phyloP scores from a whole-genome alignment of 1,140 invertebrate species.

The Diorhabda elongata region DNA sequence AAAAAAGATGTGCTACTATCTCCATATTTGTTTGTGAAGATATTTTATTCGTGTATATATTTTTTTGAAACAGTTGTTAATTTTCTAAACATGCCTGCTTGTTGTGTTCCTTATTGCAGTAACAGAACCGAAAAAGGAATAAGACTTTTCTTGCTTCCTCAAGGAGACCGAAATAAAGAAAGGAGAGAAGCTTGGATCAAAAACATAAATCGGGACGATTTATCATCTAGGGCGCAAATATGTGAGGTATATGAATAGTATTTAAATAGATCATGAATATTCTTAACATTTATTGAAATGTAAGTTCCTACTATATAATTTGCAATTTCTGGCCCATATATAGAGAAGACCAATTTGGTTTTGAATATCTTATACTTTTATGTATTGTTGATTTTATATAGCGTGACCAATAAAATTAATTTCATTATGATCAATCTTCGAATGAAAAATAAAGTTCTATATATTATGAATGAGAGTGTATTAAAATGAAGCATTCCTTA shows the following conservation, averaged over 20 bases:
- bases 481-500: no score
- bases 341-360: neutral
- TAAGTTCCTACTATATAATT: no score
- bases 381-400: neutral
- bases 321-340: neutral
- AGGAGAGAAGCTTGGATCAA: neutral
- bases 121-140: conserved; percentile 3
- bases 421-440: no score
- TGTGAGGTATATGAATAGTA: neutral
- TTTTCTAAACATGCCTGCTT: neutral
- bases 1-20: no score
- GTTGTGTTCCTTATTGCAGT: neutral
- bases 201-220: neutral
- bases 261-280: neutral
- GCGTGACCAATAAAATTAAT: neutral
- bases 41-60: no score
- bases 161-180: conserved; percentile 1
- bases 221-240: neutral
- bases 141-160: neutral
- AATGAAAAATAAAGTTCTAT: no score
- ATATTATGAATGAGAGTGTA: no score
- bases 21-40: no score
- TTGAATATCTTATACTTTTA: neutral
- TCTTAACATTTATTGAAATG: no score
- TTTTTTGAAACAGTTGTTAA: neutral